A percentile compares a stretch with the other conserved stretches of the same genome.
Evolutionary conservation across 2,888 invertebrate species (phyloP).

Genomic region (Ptychoptera albimana): DNA sequence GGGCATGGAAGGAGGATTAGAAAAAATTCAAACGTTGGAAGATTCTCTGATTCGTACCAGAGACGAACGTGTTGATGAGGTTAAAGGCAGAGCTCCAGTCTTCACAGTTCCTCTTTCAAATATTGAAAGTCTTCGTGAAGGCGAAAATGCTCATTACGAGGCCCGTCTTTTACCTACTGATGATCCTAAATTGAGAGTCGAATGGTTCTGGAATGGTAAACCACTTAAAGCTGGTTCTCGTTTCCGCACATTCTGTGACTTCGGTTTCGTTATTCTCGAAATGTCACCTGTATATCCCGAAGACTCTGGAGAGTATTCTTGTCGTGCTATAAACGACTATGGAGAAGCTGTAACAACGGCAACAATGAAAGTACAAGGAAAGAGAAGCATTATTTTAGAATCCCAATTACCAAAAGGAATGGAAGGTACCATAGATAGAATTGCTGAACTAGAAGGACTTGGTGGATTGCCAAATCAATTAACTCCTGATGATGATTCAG

Average conservation of each 20-base stretch:
- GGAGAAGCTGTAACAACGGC: conserved; percentile 85
- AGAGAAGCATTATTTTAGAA: conserved; percentile 79
- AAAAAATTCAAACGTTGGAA: conserved; percentile 84
- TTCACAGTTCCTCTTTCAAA: conserved; percentile 82
- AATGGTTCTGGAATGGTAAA: conserved; percentile 92
- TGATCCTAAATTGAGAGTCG: conserved; percentile 78
- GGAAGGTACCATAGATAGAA: conserved; percentile 87
- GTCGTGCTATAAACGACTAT: conserved; percentile 75
- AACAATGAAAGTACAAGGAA: conserved; percentile 79
- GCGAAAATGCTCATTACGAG: conserved; percentile 84
- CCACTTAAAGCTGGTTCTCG: conserved; percentile 76
- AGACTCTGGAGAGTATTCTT: conserved; percentile 85
- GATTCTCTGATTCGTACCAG: conserved; percentile 68
- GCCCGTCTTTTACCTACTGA: conserved; percentile 78
- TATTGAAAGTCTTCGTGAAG: conserved; percentile 73
- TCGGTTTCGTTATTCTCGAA: conserved; percentile 93
- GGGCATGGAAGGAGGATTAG: conserved; percentile 90
- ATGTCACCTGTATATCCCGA: conserved; percentile 94
- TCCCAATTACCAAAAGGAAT: conserved; percentile 85
- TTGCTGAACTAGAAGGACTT: conserved; percentile 79
- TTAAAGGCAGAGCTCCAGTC: conserved; percentile 71
- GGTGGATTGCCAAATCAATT: conserved; percentile 50
- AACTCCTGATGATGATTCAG: conserved; percentile 63
- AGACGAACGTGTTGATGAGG: conserved; percentile 56
- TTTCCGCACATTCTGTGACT: conserved; percentile 94